Evolutionary conservation across 2,113 vertebrate genomes (phyloP), one percentile per base, ranked within the genome.

Genomic region (Melanostigma gelatinosum): DNA sequence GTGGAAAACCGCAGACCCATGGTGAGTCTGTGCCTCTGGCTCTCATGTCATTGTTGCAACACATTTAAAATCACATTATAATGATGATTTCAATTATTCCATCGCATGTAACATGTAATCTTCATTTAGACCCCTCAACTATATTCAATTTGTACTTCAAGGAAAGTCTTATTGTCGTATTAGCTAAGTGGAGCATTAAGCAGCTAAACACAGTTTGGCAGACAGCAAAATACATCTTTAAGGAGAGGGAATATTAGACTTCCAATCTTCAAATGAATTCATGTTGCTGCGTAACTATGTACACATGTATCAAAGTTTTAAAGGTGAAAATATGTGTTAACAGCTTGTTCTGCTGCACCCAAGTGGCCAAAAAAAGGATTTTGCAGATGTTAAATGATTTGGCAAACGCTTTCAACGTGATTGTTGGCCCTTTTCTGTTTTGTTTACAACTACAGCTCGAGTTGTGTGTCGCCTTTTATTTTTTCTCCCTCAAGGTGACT

Each of bases 1-100:
- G 94, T 98, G 87, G 98, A 99, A 91, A 99, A 99, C 75, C 96
- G 98, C 86, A 95, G 95, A 67, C 96, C 97, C 40, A 97, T 99
- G 97, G 98, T 99, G 93, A 96, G 97, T 92, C 83, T 70, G 24
- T 8, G 22, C 62, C 55, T 78, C 16, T 48, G 54, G 2, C 8
- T 4, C 3, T 65, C 16, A 9, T 36, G 3, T 75, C 34, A 20
- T 40, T 36, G 15, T 15, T 62, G 29, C 20, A 68, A 42, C 38
- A 48, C 11, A 4, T 68, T 54, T 48, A 20, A 50, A 75, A 54
- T 63, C 50, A 27, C 48, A 50, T 38, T 20, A 3, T n/a, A 29
- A 38, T 18, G 27, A 57, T 22, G 15, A 42, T 50, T 72, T 52
- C 0, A 65, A 50, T 42, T 4, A 32, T 77, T 75, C 15, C 46